phyloP scores from a whole-genome alignment of 2,888 invertebrate genomes.

The Brenthis daphne region DNA sequence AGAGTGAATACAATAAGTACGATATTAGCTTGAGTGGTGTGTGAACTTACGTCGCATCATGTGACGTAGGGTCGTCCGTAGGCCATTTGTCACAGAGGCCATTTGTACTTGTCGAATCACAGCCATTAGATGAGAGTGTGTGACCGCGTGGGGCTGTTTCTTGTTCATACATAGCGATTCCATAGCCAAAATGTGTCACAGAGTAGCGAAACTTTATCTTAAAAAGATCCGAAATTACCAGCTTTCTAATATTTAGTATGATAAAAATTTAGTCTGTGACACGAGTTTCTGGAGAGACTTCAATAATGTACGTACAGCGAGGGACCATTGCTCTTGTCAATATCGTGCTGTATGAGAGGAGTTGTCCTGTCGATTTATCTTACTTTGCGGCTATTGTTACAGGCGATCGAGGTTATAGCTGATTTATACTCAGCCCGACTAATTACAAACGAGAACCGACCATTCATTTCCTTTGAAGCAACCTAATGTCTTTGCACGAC shows the following conservation, averaged over 20 bases:
- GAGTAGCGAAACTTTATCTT: slow-evolving; percentile 47
- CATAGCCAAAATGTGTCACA: slow-evolving; percentile 52
- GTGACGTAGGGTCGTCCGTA: slow-evolving; percentile 73
- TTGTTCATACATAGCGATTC: slow-evolving; percentile 62
- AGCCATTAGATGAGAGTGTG: slow-evolving; percentile 81
- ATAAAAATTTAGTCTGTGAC: slow-evolving; percentile 45
- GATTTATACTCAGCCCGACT: slow-evolving; percentile 77
- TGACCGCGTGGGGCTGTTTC: slow-evolving; percentile 76
- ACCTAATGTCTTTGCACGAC: slow-evolving; percentile 60
- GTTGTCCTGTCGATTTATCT: slow-evolving; percentile 77
- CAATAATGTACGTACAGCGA: slow-evolving; percentile 53
- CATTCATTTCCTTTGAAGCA: slow-evolving; percentile 65
- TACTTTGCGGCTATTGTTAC: slow-evolving; percentile 77
- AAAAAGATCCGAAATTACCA: slow-evolving; percentile 39
- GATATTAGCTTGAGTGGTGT: slow-evolving; percentile 64
- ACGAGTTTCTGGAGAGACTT: slow-evolving; percentile 42
- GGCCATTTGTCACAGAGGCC: slow-evolving; percentile 81
- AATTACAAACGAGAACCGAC: slow-evolving; percentile 70
- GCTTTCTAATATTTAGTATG: slow-evolving; percentile 34
- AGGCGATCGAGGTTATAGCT: slow-evolving; percentile 66
- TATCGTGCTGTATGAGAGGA: slow-evolving; percentile 70
- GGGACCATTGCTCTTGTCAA: slow-evolving; percentile 69
- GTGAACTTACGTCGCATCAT: slow-evolving; percentile 68
- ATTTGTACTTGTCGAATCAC: slow-evolving; percentile 84
- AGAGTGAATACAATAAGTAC: slow-evolving; percentile 56